These are phyloP conservation scores for Stenopsyche tienmushanensis DNA, from an alignment of 1,140 invertebrate genomes.

Conservation along the genomic window DNA sequence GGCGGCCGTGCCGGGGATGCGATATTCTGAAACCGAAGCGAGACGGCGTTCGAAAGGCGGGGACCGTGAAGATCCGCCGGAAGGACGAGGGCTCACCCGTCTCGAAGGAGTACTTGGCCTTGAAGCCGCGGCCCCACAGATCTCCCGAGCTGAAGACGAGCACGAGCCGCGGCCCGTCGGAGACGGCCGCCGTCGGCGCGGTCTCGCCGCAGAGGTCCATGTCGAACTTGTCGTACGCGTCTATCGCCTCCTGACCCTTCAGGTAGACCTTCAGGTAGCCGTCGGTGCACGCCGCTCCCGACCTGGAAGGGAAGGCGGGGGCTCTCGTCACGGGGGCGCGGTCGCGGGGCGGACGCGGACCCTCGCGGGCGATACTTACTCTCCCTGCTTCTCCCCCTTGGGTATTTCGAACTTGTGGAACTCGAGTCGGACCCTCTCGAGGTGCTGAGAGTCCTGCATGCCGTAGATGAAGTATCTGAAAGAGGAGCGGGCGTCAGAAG, in stretches of 20 bases:
- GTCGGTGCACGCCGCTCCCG: slow-evolving; percentile 72
- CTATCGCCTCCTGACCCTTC: slow-evolving; percentile 89
- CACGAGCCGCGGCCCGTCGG: slow-evolving; percentile 88
- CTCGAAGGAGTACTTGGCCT: slow-evolving; percentile 87
- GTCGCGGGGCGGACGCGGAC: background rate
- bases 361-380: slow-evolving; percentile 57
- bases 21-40: slow-evolving; percentile 67
- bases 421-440: slow-evolving; percentile 87
- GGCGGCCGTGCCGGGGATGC: slow-evolving; percentile 90
- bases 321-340: background rate
- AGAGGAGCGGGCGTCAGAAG: no score
- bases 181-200: slow-evolving; percentile 72
- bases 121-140: slow-evolving; percentile 85
- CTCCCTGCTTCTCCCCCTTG: slow-evolving; percentile 67
- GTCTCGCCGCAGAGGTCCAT: slow-evolving; percentile 85
- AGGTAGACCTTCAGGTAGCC: slow-evolving; percentile 90
- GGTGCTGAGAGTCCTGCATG: slow-evolving; percentile 91
- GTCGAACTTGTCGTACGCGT: slow-evolving; percentile 90
- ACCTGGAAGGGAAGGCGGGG: slow-evolving; percentile 20
- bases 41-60: slow-evolving; percentile 1
- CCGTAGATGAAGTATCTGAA: slow-evolving; percentile 94
- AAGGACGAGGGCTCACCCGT: slow-evolving; percentile 60
- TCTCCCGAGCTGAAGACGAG: slow-evolving; percentile 92
- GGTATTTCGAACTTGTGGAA: slow-evolving; percentile 91
- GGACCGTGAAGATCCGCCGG: background rate